Evolutionary conservation across 30 jellyfish, hydroid and myxozoan genomes (phyloP).

Genomic region (Euphysa ruthae): DNA sequence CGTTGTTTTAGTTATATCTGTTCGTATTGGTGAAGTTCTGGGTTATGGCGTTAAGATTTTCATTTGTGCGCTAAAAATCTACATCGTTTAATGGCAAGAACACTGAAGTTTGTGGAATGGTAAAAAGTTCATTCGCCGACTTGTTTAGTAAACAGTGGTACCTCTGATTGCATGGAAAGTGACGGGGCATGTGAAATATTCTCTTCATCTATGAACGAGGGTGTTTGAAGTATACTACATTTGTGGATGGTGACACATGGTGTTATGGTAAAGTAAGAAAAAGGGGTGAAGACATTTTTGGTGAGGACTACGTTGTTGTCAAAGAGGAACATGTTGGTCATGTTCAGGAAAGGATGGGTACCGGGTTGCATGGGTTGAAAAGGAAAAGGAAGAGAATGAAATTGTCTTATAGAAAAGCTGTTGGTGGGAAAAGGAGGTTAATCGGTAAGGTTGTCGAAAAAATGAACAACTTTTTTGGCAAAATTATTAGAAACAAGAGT

Average conservation of each 20-base stretch:
- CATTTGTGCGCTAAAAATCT: constrained; percentile 10
- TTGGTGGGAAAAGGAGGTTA: constrained; percentile 4
- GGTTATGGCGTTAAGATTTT: constrained; percentile 26
- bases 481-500: neutral
- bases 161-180: too few relatives aligned
- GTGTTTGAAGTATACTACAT: too few relatives aligned
- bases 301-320: neutral
- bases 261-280: neutral
- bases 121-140: too few relatives aligned
- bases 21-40: constrained; percentile 32
- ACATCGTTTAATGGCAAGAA: too few relatives aligned
- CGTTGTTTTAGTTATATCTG: constrained; percentile 37
- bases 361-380: constrained; percentile 1
- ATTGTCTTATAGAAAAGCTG: constrained; percentile 7
- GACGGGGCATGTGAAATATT: too few relatives aligned
- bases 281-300: neutral
- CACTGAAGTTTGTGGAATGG: too few relatives aligned
- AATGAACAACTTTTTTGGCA: neutral
- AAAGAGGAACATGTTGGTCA: constrained; percentile 17
- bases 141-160: too few relatives aligned
- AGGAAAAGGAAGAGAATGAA: constrained; percentile 5
- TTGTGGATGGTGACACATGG: too few relatives aligned
- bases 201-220: too few relatives aligned
- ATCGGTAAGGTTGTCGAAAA: constrained; percentile 6
- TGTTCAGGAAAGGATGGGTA: constrained; percentile 17